Evolutionary conservation across 1,140 invertebrate genomes (phyloP), one percentile per base, ranked within the genome.

Genomic region (Drosophila miranda): DNA sequence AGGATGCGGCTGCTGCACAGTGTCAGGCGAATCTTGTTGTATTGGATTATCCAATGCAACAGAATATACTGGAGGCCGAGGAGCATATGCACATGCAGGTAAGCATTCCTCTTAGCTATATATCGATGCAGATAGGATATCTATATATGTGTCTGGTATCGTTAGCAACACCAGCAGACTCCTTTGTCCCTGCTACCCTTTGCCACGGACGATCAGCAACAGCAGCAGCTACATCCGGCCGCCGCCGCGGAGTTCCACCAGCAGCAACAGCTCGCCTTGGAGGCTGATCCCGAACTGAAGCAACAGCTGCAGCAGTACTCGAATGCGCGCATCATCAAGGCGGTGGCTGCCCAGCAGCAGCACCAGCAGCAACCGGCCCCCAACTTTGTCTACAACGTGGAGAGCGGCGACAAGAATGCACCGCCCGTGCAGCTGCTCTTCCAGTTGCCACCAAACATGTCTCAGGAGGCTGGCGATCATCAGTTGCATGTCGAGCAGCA

Each of bases 231-330:
- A 77, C 91, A 53, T 53, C 42, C 78, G 92, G 51, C 92, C 90
- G 55, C 81, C 91, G 54, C 91, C 91, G 55, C 91, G 90, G 75
- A 86, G 6, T 77, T 75, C 23, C 82, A 86, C 26, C 38, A 81
- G 48, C 84, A 82, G 23, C 86, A 84, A 21, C 77, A 82, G 42
- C 45, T 86, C 7, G 44, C 62, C 4, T 19, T 86, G 48, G 81
- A 81, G 44, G 56, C 49, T 23, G 82, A 84, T 70, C 77, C 83
- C 1, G 87, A 89, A 49, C 50, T 90, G 34, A 91, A 92, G 48
- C 92, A 92, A 50, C 91, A 93, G 75, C 91, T 84, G 41, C 89
- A 90, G 38, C 89, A 82, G 60, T 83, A 90, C 49, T 75, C 83
- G 14, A 90, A 86, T 67, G 83, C 86, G 13, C 88, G 83, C 6